phyloP scores from a whole-genome alignment of 2,797 vertebrate genomes.

The Lithobates sylvaticus region DNA sequence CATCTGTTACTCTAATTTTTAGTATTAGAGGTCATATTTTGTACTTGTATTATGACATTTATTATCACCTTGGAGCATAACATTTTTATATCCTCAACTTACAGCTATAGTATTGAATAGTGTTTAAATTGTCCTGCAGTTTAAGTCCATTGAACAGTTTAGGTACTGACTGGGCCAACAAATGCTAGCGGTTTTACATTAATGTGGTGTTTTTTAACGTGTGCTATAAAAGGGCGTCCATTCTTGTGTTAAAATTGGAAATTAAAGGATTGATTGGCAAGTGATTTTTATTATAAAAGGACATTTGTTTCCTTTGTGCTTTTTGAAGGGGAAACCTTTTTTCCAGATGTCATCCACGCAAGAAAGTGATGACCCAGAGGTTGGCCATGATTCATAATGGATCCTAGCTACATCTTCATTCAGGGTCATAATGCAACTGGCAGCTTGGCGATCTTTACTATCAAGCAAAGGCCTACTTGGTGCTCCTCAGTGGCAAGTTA shows the following conservation, averaged over 20 bases:
- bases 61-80: background rate
- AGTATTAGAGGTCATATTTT: too few species aligned
- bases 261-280: constrained; percentile 12
- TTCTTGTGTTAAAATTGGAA: constrained; percentile 6
- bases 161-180: constrained; percentile 11
- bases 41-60: too few species aligned
- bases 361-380: background rate
- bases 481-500: background rate
- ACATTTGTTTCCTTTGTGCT: background rate
- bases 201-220: constrained; percentile 1
- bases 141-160: constrained; percentile 23
- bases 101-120: constrained; percentile 15
- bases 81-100: constrained; percentile 28
- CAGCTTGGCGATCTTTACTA: background rate
- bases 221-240: constrained; percentile 10
- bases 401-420: background rate
- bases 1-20: too few species aligned
- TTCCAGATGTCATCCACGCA: background rate
- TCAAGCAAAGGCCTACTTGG: background rate
- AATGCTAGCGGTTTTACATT: constrained; percentile 13
- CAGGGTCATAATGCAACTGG: background rate
- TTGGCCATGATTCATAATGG: background rate
- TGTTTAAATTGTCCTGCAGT: background rate
- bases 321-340: background rate
- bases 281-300: constrained; percentile 31